phyloP scores from a whole-genome alignment of 2,113 vertebrate species.

The Lota lota region DNA sequence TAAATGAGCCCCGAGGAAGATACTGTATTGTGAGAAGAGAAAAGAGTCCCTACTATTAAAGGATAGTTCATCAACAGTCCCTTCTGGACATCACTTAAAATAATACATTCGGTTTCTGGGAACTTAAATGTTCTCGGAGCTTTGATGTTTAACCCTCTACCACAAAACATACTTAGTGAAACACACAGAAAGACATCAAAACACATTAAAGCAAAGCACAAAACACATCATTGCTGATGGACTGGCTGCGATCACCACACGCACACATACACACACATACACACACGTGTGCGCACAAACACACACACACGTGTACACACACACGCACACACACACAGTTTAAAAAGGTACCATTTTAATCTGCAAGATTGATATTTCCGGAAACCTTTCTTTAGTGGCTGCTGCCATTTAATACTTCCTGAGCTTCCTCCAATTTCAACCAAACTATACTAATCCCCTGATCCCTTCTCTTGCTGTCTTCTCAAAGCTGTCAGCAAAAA shows the following conservation, averaged over 20 bases:
- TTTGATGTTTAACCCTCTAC: slow-evolving; percentile 54
- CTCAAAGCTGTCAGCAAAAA: slow-evolving; percentile 39
- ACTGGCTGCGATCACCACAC: slow-evolving; percentile 23
- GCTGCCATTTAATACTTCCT: slow-evolving; percentile 49
- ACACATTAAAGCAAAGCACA: not conserved
- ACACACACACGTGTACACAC: slow-evolving; percentile 1
- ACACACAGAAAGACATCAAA: slow-evolving; percentile 33
- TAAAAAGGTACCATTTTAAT: slow-evolving; percentile 52
- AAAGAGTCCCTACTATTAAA: slow-evolving; percentile 13
- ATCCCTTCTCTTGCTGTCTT: slow-evolving; percentile 45
- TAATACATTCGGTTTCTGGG: slow-evolving; percentile 44
- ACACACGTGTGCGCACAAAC: slow-evolving; percentile 6
- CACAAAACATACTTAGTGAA: slow-evolving; percentile 25
- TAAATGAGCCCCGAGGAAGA: not conserved
- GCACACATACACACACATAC: slow-evolving; percentile 38
- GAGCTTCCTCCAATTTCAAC: slow-evolving; percentile 40
- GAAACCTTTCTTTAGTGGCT: slow-evolving; percentile 47
- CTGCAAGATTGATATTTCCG: slow-evolving; percentile 51
- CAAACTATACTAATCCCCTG: slow-evolving; percentile 46
- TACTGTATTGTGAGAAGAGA: slow-evolving; percentile 6
- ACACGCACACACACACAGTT: slow-evolving; percentile 18
- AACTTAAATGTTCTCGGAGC: slow-evolving; percentile 46
- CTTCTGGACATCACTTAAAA: slow-evolving; percentile 54
- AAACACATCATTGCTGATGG: too few relatives aligned
- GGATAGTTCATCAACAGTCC: slow-evolving; percentile 36